Percentiles rank a stretch among this genome's conserved stretches.
Conservation (phyloP, 2,888 invertebrate species). For the Drosophila birchii region DNA sequence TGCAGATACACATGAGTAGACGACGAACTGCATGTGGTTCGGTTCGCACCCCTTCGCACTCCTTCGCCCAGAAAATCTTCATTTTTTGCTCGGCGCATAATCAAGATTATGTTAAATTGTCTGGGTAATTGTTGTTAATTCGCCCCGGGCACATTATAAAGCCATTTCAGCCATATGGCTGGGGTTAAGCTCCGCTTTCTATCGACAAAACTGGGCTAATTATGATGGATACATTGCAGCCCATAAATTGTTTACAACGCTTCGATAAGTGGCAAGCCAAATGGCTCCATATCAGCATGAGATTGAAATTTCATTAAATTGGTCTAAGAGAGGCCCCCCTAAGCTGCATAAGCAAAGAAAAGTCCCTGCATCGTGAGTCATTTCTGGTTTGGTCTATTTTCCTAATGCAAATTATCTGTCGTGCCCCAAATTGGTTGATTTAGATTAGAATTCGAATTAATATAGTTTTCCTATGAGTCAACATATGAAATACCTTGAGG, state of each 20-base stretch:
- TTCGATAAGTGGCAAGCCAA: constrained; percentile 22
- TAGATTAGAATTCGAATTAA: background rate
- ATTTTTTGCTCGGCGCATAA: constrained; percentile 52
- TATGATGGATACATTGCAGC: constrained; percentile 66
- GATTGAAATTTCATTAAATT: constrained; percentile 19
- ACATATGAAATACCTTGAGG: background rate
- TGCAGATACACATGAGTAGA: constrained; percentile 44
- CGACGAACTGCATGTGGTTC: constrained; percentile 32
- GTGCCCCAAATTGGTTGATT: constrained; percentile 4
- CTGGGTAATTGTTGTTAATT: constrained; percentile 79
- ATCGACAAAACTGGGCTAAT: constrained; percentile 65
- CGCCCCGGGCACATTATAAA: constrained; percentile 71
- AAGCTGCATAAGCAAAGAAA: constrained; percentile 14
- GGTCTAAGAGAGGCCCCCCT: background rate
- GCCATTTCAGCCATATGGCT: constrained; percentile 65
- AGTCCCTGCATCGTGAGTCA: constrained; percentile 10
- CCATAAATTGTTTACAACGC: constrained; percentile 41
- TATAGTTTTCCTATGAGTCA: constrained; percentile 11
- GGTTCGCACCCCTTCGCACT: constrained; percentile 14
- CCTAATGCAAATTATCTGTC: constrained; percentile 12
- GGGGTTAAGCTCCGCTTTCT: constrained; percentile 74
- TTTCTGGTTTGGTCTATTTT: background rate
- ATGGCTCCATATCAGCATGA: constrained; percentile 26
- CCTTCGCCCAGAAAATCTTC: constrained; percentile 24
- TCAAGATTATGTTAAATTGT: constrained; percentile 80